phyloP scores from a whole-genome alignment of 2,797 vertebrate species.

The Okamejei kenojei region DNA sequence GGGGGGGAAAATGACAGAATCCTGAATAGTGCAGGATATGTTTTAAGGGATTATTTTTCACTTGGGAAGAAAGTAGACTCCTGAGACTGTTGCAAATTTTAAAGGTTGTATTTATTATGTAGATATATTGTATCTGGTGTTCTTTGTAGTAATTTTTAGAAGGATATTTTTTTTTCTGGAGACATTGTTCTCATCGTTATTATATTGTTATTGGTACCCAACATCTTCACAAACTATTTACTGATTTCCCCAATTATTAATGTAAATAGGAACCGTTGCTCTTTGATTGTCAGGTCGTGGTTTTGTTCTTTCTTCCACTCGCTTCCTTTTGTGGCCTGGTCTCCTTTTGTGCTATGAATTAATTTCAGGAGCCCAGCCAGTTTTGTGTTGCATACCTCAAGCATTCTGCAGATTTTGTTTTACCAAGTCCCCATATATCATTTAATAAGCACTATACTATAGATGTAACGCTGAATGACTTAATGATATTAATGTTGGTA shows the following conservation, averaged over 20 bases:
- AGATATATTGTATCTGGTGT: background rate
- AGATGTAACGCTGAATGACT: background rate
- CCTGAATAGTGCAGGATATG: background rate
- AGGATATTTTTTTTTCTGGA: background rate
- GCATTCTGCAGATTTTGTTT: background rate
- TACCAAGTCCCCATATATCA: constrained; percentile 1
- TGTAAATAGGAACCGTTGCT: background rate
- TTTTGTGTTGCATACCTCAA: constrained; percentile 22
- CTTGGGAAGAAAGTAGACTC: background rate
- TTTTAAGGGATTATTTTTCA: constrained; percentile 16
- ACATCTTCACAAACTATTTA: background rate
- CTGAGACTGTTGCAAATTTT: background rate
- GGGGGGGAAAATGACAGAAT: background rate
- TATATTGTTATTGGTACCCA: background rate
- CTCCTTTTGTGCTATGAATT: constrained; percentile 19
- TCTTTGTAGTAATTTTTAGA: background rate
- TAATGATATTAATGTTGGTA: constrained; percentile 12
- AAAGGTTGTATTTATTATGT: constrained; percentile 22
- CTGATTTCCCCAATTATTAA: background rate
- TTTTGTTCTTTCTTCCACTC: constrained; percentile 17
- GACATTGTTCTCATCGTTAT: background rate
- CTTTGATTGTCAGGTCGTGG: background rate
- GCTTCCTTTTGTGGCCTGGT: background rate
- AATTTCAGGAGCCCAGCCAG: constrained; percentile 10
- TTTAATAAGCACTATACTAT: background rate